phyloP scores from a whole-genome alignment of 2,888 invertebrate genomes.

The Homarus gammarus region DNA sequence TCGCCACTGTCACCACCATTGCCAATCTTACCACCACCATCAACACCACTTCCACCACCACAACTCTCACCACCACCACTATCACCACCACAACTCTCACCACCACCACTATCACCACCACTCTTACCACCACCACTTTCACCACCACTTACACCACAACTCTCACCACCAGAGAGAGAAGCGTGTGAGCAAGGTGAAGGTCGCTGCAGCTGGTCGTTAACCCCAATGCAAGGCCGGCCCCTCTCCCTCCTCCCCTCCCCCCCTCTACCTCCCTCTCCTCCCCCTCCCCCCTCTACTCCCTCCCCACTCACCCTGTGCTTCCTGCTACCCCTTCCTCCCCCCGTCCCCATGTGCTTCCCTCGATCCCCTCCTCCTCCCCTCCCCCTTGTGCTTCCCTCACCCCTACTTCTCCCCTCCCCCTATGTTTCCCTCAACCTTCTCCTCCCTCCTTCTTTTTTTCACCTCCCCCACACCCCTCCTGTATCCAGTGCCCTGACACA shows the following conservation, averaged over 20 bases:
- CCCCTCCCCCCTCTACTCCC: neutral
- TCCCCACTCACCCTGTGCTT: neutral
- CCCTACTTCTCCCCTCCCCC: too few species aligned
- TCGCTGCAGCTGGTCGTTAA: constrained; percentile 30
- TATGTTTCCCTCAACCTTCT: too few species aligned
- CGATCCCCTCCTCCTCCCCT: neutral
- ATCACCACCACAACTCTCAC: neutral
- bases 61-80: neutral
- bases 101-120: neutral
- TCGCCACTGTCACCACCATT: neutral
- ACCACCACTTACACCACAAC: too few species aligned
- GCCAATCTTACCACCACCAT: neutral
- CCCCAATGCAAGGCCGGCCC: constrained; percentile 47
- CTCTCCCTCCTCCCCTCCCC: neutral
- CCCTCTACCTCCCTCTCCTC: neutral
- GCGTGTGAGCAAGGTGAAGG: constrained; percentile 30
- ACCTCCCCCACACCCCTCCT: too few species aligned
- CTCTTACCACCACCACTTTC: neutral
- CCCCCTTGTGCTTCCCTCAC: too few species aligned
- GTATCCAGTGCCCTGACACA: too few species aligned
- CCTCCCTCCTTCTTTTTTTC: too few species aligned
- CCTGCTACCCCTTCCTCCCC: neutral
- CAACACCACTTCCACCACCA: neutral
- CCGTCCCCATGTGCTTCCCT: neutral
- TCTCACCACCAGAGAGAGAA: too few species aligned